phyloP scores from a whole-genome alignment of 1,140 invertebrate genomes.

The Dendroctonus ponderosae region DNA sequence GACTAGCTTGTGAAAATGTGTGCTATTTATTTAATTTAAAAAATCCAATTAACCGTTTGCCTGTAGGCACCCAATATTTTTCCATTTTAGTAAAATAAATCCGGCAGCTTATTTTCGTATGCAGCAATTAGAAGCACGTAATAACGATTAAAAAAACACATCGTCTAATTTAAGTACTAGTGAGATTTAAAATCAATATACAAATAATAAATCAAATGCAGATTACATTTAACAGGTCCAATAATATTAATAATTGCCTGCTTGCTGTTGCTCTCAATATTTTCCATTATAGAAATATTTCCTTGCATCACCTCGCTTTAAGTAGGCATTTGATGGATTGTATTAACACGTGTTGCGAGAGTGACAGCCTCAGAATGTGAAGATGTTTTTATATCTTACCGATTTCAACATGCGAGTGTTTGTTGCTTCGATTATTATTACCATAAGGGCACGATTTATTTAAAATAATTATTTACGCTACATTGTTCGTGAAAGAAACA shows the following conservation, averaged over 20 bases:
- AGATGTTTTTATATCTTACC: too few relatives aligned
- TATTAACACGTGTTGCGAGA: neutral
- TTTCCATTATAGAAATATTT: conserved; percentile 11
- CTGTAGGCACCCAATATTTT: too few relatives aligned
- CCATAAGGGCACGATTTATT: too few relatives aligned
- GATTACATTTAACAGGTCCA: conserved; percentile 24
- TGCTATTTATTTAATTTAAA: too few relatives aligned
- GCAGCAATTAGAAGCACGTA: neutral
- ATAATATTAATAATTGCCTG: conserved; percentile 13
- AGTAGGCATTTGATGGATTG: conserved; percentile 5
- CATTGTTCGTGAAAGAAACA: too few relatives aligned
- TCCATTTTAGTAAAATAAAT: too few relatives aligned
- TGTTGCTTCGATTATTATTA: too few relatives aligned
- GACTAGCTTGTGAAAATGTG: too few relatives aligned
- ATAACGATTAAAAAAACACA: conserved; percentile 26
- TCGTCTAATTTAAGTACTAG: conserved; percentile 23
- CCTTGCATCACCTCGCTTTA: conserved; percentile 1
- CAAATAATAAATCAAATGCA: conserved; percentile 31
- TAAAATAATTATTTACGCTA: too few relatives aligned
- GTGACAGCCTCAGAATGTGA: too few relatives aligned
- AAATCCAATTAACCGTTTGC: too few relatives aligned
- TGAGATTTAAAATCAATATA: conserved; percentile 29
- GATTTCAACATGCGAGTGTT: too few relatives aligned
- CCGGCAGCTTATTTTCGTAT: neutral
- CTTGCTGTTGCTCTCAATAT: conserved; percentile 15